Conservation (phyloP, 2,888 invertebrate species). For the Polymixis flavicincta region DNA sequence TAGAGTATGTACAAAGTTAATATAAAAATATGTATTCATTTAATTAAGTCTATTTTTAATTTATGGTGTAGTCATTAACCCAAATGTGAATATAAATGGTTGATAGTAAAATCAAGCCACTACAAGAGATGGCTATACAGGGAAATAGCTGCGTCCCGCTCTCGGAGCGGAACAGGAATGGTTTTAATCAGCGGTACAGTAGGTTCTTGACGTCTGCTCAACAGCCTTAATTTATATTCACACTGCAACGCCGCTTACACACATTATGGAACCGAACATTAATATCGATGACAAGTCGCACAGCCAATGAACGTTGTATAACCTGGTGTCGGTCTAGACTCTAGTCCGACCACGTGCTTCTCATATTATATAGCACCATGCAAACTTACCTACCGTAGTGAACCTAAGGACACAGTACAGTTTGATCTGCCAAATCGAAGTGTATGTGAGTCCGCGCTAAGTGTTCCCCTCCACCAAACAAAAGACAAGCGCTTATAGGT, state of each 20-base stretch:
- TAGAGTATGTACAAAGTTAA: constrained; percentile 43
- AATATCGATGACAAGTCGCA: constrained; percentile 78
- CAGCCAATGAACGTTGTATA: constrained; percentile 61
- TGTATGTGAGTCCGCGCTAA: constrained; percentile 45
- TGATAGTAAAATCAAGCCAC: constrained; percentile 48
- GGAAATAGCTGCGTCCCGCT: constrained; percentile 54
- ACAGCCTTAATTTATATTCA: constrained; percentile 82
- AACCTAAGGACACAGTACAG: constrained; percentile 12
- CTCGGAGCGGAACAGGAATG: constrained; percentile 65
- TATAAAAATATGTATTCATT: constrained; percentile 53
- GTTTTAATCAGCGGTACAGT: constrained; percentile 62
- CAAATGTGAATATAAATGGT: constrained; percentile 46
- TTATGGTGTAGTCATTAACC: constrained; percentile 49
- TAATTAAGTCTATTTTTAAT: constrained; percentile 53
- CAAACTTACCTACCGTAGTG: constrained; percentile 3
- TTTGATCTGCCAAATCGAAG: constrained; percentile 41
- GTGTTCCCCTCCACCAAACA: constrained; percentile 69
- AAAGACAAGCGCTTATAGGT: constrained; percentile 82
- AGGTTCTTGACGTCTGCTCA: constrained; percentile 72
- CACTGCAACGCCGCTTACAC: constrained; percentile 71
- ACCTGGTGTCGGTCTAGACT: constrained; percentile 40
- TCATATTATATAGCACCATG: constrained; percentile 12
- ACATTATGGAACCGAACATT: constrained; percentile 77
- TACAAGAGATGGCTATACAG: constrained; percentile 46
- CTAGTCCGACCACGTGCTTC: constrained; percentile 40